Conservation (phyloP, 2,888 invertebrate genomes). For the Arge pagana region DNA sequence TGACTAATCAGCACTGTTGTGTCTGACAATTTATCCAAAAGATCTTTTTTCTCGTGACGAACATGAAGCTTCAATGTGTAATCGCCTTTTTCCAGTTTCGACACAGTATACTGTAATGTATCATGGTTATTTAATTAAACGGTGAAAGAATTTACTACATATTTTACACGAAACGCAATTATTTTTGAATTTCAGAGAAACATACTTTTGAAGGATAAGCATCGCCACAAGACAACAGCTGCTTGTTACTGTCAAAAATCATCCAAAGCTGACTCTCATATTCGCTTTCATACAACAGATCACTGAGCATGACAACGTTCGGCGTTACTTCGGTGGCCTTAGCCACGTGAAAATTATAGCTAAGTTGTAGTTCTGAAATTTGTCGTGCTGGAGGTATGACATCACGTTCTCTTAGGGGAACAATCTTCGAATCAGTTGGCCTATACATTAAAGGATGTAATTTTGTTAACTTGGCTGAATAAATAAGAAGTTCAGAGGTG, state of each 20-base stretch:
- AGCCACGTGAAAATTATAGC: constrained; percentile 81
- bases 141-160: neutral
- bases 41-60: constrained; percentile 84
- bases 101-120: constrained; percentile 74
- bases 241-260: constrained; percentile 90
- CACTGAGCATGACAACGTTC: constrained; percentile 79
- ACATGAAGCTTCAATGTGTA: constrained; percentile 86
- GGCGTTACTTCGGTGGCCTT: constrained; percentile 84
- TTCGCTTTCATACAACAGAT: constrained; percentile 92
- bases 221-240: constrained; percentile 83
- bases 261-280: constrained; percentile 97
- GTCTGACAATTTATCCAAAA: constrained; percentile 85
- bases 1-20: constrained; percentile 75
- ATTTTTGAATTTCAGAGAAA: no score
- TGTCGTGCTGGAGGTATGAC: constrained; percentile 85
- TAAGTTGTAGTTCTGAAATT: constrained; percentile 87
- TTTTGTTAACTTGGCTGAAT: no score
- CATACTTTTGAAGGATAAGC: constrained; percentile 83
- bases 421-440: constrained; percentile 80
- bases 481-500: no score
- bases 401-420: constrained; percentile 80
- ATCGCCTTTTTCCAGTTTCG: constrained; percentile 93
- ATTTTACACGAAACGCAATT: neutral
- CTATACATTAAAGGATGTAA: constrained; percentile 59
- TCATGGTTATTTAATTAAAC: constrained; percentile 28